A percentile compares a stretch with the other conserved stretches of the same genome.
Evolutionary conservation across 30 jellyfish, hydroid and myxozoan species (phyloP).

Genomic region (Clytia hemisphaerica): DNA sequence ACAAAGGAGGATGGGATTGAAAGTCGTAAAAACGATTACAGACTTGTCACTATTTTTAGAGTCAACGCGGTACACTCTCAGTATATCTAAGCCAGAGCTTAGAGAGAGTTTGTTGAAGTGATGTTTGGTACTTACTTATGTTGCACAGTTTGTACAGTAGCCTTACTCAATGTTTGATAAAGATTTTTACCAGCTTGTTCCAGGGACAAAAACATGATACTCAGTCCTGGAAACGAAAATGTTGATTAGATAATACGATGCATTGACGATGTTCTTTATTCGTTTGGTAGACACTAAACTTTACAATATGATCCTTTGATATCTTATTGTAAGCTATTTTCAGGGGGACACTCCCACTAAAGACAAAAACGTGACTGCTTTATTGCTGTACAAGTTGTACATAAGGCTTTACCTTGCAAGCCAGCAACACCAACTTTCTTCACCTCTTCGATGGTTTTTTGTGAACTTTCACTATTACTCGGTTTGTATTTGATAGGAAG

Average conservation of each 20-base stretch:
- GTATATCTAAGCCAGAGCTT: too few species aligned
- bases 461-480: constrained; percentile 47
- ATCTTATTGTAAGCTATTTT: too few species aligned
- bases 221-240: constrained; percentile 46
- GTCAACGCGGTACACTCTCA: too few species aligned
- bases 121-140: constrained; percentile 79
- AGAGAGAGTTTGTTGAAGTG: too few species aligned
- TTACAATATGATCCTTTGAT: too few species aligned
- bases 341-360: not conserved
- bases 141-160: constrained; percentile 74
- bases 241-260: not conserved
- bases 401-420: constrained; percentile 38
- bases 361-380: not conserved
- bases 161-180: constrained; percentile 51
- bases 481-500: constrained; percentile 71
- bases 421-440: constrained; percentile 90
- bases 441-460: constrained; percentile 57
- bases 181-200: constrained; percentile 85
- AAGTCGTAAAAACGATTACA: too few species aligned
- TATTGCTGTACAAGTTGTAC: not conserved
- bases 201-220: constrained; percentile 61
- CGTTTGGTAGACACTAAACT: not conserved
- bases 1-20: too few species aligned
- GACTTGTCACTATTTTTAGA: too few species aligned
- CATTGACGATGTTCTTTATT: not conserved